Evolutionary conservation across 2,888 invertebrate genomes (phyloP), one percentile per base, ranked within the genome.

Genomic region (Cerastis rubricosa): DNA sequence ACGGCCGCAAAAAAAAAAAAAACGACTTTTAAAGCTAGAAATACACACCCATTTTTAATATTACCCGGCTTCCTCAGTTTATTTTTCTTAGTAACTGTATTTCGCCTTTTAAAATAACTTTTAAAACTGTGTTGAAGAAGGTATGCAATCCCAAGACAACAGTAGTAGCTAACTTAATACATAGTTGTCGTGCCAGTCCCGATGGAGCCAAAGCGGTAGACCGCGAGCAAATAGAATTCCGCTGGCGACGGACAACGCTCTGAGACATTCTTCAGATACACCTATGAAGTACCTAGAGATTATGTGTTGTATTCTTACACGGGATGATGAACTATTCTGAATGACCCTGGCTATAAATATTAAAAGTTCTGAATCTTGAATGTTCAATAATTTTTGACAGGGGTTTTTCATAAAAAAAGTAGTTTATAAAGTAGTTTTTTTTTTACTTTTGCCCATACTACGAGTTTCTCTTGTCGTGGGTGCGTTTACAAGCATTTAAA

Each of bases 221-320:
- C 75, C 71, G 64, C 66, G 54, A 61, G 59, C 63, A 75, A 79
- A 83, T 76, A 83, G 78, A 81, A 84, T 84, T 84, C 83, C 79
- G 43, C 54, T 22, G 47, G 5, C 68, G 64, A n/a, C 40, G 47
- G 51, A 63, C 70, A 68, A 45, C 68, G 61, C 57, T 57, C 19
- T 12, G 25, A 66, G 64, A 77, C 49, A 70, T 74, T 51, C 17
- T 67, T 40, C 49, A 63, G n/a, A 47, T 49, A 49, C 43, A 71
- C 59, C 25, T 64, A 19, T 12, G 5, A 72, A 22, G 35, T 71
- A 49, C 49, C 7, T 43, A 25, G 6, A 61, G 40, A 40, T 72
- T 70, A 70, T 12, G 14, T 47, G 7, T 17, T 35, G 17, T 74
- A 35, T 22, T 57, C 25, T 14, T 43, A 29, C 25, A 47, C 17